Conservation (phyloP, 2,113 vertebrate genomes). For the Eulemur rufifrons region DNA sequence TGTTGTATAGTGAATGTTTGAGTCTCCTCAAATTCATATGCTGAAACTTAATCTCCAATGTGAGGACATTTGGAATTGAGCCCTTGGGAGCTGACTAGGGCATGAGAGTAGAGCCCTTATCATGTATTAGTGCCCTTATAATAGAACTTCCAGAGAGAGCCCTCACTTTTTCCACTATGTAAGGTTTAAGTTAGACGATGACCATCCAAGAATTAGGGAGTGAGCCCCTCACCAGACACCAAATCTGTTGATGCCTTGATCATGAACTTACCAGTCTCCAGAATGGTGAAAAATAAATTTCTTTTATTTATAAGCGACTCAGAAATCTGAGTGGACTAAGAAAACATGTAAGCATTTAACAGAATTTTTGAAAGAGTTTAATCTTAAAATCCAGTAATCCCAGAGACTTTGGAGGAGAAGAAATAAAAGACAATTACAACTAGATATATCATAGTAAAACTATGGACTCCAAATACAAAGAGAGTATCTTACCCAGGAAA, state of each 20-base stretch:
- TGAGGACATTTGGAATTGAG: not conserved
- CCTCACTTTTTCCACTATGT: not conserved
- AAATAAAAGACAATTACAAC: not conserved
- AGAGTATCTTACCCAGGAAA: not conserved
- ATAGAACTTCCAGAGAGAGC: not conserved
- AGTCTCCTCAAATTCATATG: not conserved
- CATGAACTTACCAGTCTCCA: not conserved
- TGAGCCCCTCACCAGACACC: not conserved
- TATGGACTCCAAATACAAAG: not conserved
- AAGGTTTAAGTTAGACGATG: too few relatives aligned
- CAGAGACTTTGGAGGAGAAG: not conserved
- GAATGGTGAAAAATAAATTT: not conserved
- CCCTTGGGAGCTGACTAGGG: not conserved
- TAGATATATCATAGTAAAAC: not conserved
- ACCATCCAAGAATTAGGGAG: not conserved
- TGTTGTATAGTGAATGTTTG: too few relatives aligned
- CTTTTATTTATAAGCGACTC: not conserved
- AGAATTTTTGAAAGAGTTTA: not conserved
- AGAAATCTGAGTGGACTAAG: not conserved
- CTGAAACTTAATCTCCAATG: too few relatives aligned
- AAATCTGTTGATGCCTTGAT: not conserved
- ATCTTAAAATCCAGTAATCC: not conserved
- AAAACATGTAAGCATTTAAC: not conserved
- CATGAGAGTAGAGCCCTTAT: not conserved
- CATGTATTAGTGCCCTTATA: not conserved